Conservation (phyloP, 2,113 vertebrate species). For the Meles meles region DNA sequence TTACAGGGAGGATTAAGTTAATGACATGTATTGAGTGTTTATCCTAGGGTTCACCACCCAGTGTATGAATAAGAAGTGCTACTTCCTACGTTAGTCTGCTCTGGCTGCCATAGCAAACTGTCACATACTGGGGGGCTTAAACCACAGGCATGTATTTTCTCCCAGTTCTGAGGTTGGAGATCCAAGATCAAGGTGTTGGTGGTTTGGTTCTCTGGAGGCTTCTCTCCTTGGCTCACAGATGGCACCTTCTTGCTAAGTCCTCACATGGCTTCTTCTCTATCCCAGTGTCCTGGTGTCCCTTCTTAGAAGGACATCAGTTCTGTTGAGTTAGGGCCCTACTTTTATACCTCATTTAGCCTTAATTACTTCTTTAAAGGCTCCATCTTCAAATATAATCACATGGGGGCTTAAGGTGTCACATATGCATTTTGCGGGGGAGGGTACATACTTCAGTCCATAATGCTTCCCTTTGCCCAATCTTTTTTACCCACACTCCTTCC, state of each 20-base stretch:
- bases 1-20: background rate
- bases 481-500: background rate
- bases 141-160: background rate
- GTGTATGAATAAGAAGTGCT: background rate
- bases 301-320: background rate
- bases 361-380: background rate
- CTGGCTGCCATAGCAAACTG: background rate
- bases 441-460: too few species aligned
- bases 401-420: background rate
- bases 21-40: too few species aligned
- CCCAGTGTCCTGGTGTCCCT: background rate
- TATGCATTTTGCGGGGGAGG: background rate
- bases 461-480: background rate
- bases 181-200: background rate
- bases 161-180: background rate
- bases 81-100: background rate
- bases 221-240: background rate
- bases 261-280: background rate
- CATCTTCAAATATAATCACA: background rate
- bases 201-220: background rate
- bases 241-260: too few species aligned
- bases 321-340: background rate
- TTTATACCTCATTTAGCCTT: background rate
- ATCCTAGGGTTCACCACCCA: background rate
- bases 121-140: background rate